Conservation (phyloP, 1,140 invertebrate species). For the Sinella curviseta region DNA sequence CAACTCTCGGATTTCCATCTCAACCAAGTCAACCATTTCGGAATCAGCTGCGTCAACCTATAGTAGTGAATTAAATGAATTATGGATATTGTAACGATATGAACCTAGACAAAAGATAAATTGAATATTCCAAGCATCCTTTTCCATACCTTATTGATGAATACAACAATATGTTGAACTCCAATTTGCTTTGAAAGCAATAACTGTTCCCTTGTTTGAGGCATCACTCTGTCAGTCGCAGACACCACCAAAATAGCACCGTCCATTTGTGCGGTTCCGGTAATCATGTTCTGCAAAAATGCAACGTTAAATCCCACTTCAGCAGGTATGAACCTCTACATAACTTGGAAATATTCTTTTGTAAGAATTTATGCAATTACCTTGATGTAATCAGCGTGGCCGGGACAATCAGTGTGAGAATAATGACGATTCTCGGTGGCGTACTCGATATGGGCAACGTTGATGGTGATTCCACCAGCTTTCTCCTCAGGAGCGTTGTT, state of each 20-base stretch:
- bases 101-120: too few relatives aligned
- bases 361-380: too few relatives aligned
- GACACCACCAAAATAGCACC: conserved; percentile 98
- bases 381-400: conserved; percentile 97
- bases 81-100: conserved; percentile 51
- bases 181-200: conserved; percentile 97
- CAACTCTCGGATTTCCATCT: conserved; percentile 95
- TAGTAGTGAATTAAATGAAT: too few relatives aligned
- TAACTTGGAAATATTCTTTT: not conserved
- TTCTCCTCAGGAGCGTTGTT: conserved; percentile 98
- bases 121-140: too few relatives aligned
- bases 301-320: not conserved
- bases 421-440: conserved; percentile 93
- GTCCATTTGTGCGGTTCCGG: conserved; percentile 97
- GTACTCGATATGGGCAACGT: conserved; percentile 96
- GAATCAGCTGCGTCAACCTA: conserved; percentile 90
- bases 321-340: too few relatives aligned
- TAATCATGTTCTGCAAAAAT: conserved; percentile 91
- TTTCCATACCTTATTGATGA: conserved; percentile 85
- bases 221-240: conserved; percentile 98
- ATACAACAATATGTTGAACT: conserved; percentile 86
- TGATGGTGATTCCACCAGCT: conserved; percentile 96
- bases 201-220: conserved; percentile 96
- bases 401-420: conserved; percentile 95
- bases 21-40: conserved; percentile 96